A percentile compares a stretch with the other conserved stretches of the same genome.
Conservation (phyloP, 2,888 invertebrate genomes). For the Myopa tessellatipennis region DNA sequence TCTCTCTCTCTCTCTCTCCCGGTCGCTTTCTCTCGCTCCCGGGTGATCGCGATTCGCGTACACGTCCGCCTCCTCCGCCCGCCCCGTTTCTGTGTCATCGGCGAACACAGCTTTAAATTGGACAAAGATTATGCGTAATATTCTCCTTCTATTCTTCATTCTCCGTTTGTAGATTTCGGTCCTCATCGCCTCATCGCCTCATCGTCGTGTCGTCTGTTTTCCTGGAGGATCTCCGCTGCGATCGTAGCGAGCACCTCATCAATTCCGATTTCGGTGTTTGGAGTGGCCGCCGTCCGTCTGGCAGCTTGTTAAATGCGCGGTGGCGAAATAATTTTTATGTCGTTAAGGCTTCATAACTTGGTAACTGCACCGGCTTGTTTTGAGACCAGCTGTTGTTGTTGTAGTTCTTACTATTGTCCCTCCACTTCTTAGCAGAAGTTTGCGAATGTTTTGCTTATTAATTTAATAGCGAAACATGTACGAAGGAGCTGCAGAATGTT, state of each 20-base stretch:
- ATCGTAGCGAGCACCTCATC: constrained; percentile 36
- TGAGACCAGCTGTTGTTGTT: background rate
- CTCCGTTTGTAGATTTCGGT: background rate
- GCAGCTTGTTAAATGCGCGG: constrained; percentile 30
- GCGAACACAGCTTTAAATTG: constrained; percentile 50
- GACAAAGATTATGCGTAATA: constrained; percentile 43
- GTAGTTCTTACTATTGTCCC: constrained; percentile 13
- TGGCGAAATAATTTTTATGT: constrained; percentile 37
- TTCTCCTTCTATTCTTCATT: constrained; percentile 4
- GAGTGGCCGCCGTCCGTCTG: background rate
- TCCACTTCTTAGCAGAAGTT: background rate
- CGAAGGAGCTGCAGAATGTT: background rate
- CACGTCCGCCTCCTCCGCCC: background rate
- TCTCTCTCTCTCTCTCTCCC: background rate
- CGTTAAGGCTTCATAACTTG: constrained; percentile 38
- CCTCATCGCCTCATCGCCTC: background rate
- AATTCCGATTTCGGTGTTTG: constrained; percentile 36
- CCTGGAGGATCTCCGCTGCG: constrained; percentile 21
- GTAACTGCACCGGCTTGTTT: background rate
- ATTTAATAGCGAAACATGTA: constrained; percentile 29
- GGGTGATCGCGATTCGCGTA: background rate
- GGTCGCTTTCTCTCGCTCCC: background rate
- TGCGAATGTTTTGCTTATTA: constrained; percentile 30
- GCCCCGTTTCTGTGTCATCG: constrained; percentile 23
- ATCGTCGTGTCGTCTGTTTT: constrained; percentile 10